Conservation (phyloP, 30 jellyfish, hydroid and myxozoan genomes). For the Cassiopea andromeda region DNA sequence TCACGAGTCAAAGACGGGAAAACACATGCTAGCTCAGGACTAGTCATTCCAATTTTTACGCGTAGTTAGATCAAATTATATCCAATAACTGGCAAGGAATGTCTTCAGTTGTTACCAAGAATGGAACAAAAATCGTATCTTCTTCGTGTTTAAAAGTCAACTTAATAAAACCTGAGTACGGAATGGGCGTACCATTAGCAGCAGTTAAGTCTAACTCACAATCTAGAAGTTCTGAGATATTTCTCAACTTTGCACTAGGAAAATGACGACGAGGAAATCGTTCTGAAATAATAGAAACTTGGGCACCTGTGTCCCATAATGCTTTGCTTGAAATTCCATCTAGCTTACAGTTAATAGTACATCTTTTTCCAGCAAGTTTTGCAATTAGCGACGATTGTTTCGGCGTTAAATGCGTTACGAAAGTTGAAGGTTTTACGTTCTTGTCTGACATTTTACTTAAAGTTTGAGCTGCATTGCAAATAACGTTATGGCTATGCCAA, state of each 20-base stretch:
- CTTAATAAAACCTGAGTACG: slow-evolving; percentile 32
- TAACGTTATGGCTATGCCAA: slow-evolving; percentile 54
- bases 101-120: slow-evolving; percentile 19
- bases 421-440: background rate
- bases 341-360: slow-evolving; percentile 31
- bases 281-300: slow-evolving; percentile 48
- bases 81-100: slow-evolving; percentile 29
- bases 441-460: slow-evolving; percentile 26
- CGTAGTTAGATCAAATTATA: slow-evolving; percentile 44
- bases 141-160: slow-evolving; percentile 3
- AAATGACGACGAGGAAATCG: slow-evolving; percentile 36
- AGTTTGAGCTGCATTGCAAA: slow-evolving; percentile 42
- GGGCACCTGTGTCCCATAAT: slow-evolving; percentile 72
- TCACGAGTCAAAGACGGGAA: background rate
- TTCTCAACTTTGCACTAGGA: slow-evolving; percentile 22
- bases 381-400: slow-evolving; percentile 44
- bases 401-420: slow-evolving; percentile 48
- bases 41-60: background rate
- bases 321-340: slow-evolving; percentile 14
- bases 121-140: slow-evolving; percentile 22
- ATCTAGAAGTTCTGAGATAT: slow-evolving; percentile 7
- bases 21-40: slow-evolving; percentile 1
- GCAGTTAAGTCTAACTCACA: slow-evolving; percentile 42
- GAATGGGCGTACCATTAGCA: slow-evolving; percentile 49
- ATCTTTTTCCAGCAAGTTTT: slow-evolving; percentile 42